Conservation (phyloP, 2,888 invertebrate genomes). For the Lutraria lutraria region DNA sequence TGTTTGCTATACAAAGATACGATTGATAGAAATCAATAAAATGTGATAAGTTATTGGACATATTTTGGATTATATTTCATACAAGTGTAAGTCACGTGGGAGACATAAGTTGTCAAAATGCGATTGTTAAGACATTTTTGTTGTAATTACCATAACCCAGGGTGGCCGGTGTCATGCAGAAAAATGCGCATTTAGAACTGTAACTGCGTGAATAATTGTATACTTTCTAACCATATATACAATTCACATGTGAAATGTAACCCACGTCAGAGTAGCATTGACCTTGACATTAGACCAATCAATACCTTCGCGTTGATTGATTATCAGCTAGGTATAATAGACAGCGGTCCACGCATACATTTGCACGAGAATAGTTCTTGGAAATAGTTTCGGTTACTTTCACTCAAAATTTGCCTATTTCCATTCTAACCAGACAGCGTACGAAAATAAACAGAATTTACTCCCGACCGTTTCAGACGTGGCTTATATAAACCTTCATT, state of each 20-base stretch:
- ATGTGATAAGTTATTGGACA: neutral
- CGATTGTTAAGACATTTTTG: neutral
- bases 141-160: neutral
- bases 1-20: neutral
- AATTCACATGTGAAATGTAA: neutral
- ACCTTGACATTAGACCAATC: neutral
- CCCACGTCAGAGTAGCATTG: neutral
- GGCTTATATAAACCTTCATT: neutral
- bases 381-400: neutral
- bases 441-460: neutral
- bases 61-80: neutral
- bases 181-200: neutral
- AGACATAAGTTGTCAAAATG: neutral
- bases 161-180: neutral
- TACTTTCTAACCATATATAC: too few relatives aligned
- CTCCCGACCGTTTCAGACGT: neutral
- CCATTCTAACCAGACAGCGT: neutral
- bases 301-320: neutral
- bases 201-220: too few relatives aligned
- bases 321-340: neutral
- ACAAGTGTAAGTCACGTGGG: neutral
- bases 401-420: neutral
- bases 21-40: slow-evolving; percentile 12
- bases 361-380: neutral
- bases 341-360: neutral